Conservation (phyloP, 2,797 vertebrate species). For the Cyprinella venusta region DNA sequence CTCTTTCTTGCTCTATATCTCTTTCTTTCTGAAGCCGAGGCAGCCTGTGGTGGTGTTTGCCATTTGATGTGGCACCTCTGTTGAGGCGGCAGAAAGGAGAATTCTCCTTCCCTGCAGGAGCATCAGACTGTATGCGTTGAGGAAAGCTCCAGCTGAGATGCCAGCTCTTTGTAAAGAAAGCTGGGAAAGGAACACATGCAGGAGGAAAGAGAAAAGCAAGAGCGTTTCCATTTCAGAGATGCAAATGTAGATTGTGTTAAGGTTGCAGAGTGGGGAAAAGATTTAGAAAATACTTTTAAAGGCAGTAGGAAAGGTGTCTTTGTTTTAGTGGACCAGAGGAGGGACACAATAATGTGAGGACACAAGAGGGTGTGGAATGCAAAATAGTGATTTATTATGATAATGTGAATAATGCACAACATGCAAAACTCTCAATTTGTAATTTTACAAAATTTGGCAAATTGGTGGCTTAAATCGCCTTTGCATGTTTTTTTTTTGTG, state of each 20-base stretch:
- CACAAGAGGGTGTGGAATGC: not conserved
- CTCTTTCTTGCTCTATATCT: not conserved
- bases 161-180: slow-evolving; percentile 24
- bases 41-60: slow-evolving; percentile 51
- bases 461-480: not conserved
- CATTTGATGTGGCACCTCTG: slow-evolving; percentile 55
- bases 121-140: slow-evolving; percentile 31
- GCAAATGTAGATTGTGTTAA: slow-evolving; percentile 26
- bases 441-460: not conserved
- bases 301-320: not conserved
- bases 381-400: not conserved
- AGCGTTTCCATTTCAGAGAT: slow-evolving; percentile 11
- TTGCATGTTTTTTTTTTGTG: not conserved
- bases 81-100: slow-evolving; percentile 21
- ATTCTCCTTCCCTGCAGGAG: slow-evolving; percentile 46
- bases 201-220: not conserved
- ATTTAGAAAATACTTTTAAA: slow-evolving; percentile 25
- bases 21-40: slow-evolving; percentile 13
- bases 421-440: not conserved
- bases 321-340: not conserved
- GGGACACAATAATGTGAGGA: not conserved
- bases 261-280: not conserved
- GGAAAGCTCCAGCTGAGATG: slow-evolving; percentile 43
- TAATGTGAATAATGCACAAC: not conserved
- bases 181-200: slow-evolving; percentile 13